Evolutionary conservation across 2,888 invertebrate species (phyloP).

Genomic region (Cerastis rubricosa): DNA sequence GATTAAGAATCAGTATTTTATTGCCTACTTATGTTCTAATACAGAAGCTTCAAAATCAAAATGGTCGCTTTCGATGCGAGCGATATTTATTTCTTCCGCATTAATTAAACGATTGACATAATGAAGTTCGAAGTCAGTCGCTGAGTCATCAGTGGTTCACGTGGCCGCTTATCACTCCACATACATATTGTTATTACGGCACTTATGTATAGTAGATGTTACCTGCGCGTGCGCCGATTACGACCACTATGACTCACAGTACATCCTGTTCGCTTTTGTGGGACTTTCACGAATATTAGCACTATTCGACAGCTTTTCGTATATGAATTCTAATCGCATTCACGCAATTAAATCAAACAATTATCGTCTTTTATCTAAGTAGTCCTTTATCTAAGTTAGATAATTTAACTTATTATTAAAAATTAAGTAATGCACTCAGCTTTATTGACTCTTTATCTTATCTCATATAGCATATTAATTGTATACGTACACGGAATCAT

Average conservation of each 20-base stretch:
- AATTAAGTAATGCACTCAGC: conserved; percentile 60
- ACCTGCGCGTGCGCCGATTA: conserved; percentile 87
- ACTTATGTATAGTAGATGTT: conserved; percentile 79
- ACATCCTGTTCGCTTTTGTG: conserved; percentile 87
- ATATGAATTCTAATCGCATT: conserved; percentile 32
- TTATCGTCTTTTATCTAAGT: conserved; percentile 1
- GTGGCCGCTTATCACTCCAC: conserved; percentile 85
- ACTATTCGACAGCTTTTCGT: conserved; percentile 73
- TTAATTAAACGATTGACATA: conserved; percentile 57
- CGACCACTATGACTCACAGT: conserved; percentile 81
- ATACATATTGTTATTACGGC: conserved; percentile 77
- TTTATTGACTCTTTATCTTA: conserved; percentile 69
- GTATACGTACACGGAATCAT: conserved; percentile 65
- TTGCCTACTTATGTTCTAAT: background rate
- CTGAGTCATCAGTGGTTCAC: conserved; percentile 86
- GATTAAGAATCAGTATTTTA: background rate
- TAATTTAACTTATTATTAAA: conserved; percentile 39
- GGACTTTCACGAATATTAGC: conserved; percentile 84
- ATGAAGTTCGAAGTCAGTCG: conserved; percentile 61
- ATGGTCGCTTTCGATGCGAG: background rate
- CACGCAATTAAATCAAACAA: conserved; percentile 25
- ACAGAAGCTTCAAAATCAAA: conserved; percentile 6
- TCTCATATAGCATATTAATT: conserved; percentile 57
- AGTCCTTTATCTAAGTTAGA: conserved; percentile 32
- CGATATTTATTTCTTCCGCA: conserved; percentile 51